A percentile compares a stretch with the other conserved stretches of the same genome.
phyloP scores from a whole-genome alignment of 2,888 invertebrate species.

The Tetragnatha montana region DNA sequence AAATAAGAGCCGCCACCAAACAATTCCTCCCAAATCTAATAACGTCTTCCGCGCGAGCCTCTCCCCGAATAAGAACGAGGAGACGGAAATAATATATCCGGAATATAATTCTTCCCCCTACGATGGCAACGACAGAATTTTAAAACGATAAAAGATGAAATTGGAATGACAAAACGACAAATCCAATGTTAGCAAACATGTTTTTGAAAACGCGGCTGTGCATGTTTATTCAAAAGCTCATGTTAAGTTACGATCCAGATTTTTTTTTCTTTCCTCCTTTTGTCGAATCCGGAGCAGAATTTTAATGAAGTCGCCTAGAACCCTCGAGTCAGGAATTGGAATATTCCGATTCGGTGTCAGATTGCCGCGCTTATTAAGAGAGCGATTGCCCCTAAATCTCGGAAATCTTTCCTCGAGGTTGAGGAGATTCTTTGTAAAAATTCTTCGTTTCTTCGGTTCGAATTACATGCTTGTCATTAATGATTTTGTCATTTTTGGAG shows the following conservation, averaged over 20 bases:
- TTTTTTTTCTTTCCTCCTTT: neutral
- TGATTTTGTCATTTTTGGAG: neutral
- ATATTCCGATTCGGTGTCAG: slow-evolving; percentile 10
- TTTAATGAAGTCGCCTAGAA: slow-evolving; percentile 28
- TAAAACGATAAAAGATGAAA: slow-evolving; percentile 39
- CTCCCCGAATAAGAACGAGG: neutral
- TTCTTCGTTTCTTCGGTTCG: neutral
- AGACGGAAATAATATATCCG: neutral
- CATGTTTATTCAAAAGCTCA: slow-evolving; percentile 39
- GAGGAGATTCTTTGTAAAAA: neutral
- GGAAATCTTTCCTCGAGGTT: neutral
- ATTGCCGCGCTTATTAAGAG: neutral
- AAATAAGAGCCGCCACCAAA: neutral
- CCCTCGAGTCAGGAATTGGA: neutral
- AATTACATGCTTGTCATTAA: neutral
- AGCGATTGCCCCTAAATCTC: neutral
- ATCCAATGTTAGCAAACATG: slow-evolving; percentile 26
- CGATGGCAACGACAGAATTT: slow-evolving; percentile 11
- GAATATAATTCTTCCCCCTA: neutral
- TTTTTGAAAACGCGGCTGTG: slow-evolving; percentile 10
- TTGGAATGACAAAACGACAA: slow-evolving; percentile 35
- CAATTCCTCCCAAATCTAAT: neutral
- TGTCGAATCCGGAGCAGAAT: slow-evolving; percentile 5
- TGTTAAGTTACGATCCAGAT: slow-evolving; percentile 1
- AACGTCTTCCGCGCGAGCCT: neutral